Evolutionary conservation across 2,888 invertebrate genomes (phyloP).

Genomic region (Drosophila kanekoi): DNA sequence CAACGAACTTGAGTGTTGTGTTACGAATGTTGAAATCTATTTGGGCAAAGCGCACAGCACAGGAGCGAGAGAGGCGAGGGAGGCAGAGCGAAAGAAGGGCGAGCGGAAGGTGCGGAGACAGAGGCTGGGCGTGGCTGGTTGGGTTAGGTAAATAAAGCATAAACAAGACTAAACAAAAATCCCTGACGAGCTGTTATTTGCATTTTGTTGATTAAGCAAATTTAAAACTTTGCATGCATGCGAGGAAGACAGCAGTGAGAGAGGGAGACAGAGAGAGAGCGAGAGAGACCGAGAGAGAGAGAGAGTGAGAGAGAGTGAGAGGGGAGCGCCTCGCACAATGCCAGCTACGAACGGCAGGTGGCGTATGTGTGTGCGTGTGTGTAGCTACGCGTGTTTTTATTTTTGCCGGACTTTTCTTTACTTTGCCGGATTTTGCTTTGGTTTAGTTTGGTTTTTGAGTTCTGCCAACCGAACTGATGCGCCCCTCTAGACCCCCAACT

Average conservation of each 20-base stretch:
- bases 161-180: conserved; percentile 55
- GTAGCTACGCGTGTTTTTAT: conserved; percentile 19
- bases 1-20: conserved; percentile 24
- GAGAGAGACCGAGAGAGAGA: background rate
- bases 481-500: background rate
- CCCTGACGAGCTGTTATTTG: conserved; percentile 62
- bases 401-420: conserved; percentile 49
- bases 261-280: background rate
- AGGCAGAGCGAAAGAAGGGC: background rate
- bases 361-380: conserved; percentile 24
- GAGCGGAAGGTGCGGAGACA: background rate
- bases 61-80: background rate
- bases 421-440: conserved; percentile 53
- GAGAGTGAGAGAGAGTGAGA: background rate
- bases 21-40: conserved; percentile 20
- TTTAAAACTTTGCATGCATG: conserved; percentile 57
- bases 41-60: background rate
- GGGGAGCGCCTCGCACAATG: conserved; percentile 9
- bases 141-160: conserved; percentile 34
- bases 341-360: conserved; percentile 45
- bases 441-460: conserved; percentile 55
- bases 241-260: background rate
- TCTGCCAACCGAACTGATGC: conserved; percentile 38
- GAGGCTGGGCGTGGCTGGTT: too few species aligned
- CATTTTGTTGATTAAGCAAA: conserved; percentile 71